Evolutionary conservation across 2,797 vertebrate genomes (phyloP), one percentile per base, ranked within the genome.

Genomic region (Molossus alvarezi): DNA sequence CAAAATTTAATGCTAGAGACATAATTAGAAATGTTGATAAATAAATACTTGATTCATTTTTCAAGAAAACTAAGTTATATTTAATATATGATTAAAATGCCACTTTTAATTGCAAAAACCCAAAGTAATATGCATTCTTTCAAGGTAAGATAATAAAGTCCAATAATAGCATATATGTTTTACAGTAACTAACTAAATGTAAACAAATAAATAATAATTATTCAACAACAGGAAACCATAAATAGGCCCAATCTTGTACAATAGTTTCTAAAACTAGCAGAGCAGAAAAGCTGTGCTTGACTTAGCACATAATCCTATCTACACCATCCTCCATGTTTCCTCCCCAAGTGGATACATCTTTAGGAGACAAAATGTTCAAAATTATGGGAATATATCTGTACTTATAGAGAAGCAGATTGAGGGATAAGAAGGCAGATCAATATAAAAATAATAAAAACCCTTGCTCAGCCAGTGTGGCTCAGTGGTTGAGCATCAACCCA

Each of bases 11-110:
- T 65, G 25, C 2, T 60, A 71, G n/a, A 91, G 25, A 7, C 5
- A 41, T 62, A 93, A 71, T 92, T 93, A 71, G 9, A 93, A 51
- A 72, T 91, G 33, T 86, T 82, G 23, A n/a, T 79, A 67, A 92
- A 29, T 65, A 11, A 85, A 27, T 10, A 45, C 14, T 60, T 65
- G 45, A 55, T 72, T 94, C 12, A 80, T 21, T 57, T 84, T 33
- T 18, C 41, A 53, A 58, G 20, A 25, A 73, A 80, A 84, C 62
- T 64, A 75, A 48, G 15, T 53, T 77, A 21, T 9, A 58, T 81
- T 76, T 80, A 90, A 76, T 88, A 45, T 12, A 33, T 76, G 17
- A 53, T 10, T 71, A 5, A 81, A 95, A 55, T 81, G 11, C 5
- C n/a, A n/a, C 3, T 57, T 93, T 85, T 83, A 55, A 81, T 65